Base-by-base conservation (phyloP, 2,797 vertebrate genomes). In the Urophycis tenuis region DNA sequence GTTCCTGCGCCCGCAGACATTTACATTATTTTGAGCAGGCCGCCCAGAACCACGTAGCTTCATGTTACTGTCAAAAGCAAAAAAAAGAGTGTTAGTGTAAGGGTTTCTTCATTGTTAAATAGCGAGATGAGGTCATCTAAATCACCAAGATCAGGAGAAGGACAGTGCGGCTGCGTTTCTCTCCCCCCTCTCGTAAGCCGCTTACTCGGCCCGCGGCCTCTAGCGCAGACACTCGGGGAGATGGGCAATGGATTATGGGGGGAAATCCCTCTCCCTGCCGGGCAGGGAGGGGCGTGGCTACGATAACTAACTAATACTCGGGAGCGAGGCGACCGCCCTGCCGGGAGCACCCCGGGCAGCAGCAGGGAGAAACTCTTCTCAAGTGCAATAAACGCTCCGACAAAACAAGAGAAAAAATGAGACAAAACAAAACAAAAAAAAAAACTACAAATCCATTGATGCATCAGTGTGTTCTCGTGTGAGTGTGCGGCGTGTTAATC, bases 381-480 rank as follows among this genome's bases (percentile, higher is more conserved):
- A 86, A 89, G 90, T 91, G 88, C 89, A 91, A 87, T 74, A 83
- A 83, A 82, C 78, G 77, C 85, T 87, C 25, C 15, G 10, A 14
- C 22, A 60, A 87, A 83, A n/a, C n/a, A n/a, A n/a, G n/a, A n/a
- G n/a, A 79, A 79, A 84, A 84, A 85, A 74, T 82, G 41, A 83
- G 73, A 85, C 69, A 35, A 67, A 88, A 39, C 36, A 14, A 75
- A 86, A 81, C 33, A 78, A 81, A 84, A 73, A 74, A 29, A 87
- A 71, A 70, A 31, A 76, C 85, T 79, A 41, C 77, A 81, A 67
- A 70, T 74, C 84, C 79, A 81, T 79, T 80, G 79, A 35, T 80
- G 82, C 77, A 80, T 78, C 80, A 69, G 35, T 78, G 71, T 73
- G 79, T 87, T 81, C 74, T 72, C 85, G 74, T 86, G 80, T 77